These are phyloP conservation scores for Conus ventricosus DNA, from an alignment of 1,140 invertebrate genomes.

Conservation along the genomic window DNA sequence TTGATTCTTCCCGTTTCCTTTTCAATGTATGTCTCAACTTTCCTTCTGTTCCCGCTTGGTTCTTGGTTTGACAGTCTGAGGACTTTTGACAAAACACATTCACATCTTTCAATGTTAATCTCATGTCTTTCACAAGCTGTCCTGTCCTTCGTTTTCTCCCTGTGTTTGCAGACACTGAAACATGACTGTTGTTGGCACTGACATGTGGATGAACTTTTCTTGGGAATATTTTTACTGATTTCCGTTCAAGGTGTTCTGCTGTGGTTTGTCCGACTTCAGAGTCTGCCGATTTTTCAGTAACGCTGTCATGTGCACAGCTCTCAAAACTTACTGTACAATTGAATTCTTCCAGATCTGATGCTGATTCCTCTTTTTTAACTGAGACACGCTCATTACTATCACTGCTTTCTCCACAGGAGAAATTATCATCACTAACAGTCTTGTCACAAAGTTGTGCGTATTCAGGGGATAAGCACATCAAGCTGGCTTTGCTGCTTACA, in stretches of 20 bases:
- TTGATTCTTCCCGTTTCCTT: background rate
- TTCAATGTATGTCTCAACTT: background rate
- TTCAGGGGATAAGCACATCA: too few species aligned
- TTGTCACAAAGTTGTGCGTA: too few species aligned
- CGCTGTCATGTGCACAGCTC: background rate
- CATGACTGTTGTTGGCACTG: background rate
- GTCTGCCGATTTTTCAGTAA: background rate
- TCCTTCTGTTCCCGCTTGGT: background rate
- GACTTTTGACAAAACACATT: too few species aligned
- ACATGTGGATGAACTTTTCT: background rate
- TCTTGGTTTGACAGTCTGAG: background rate
- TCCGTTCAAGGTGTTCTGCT: background rate
- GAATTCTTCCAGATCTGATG: background rate
- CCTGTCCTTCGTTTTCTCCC: background rate
- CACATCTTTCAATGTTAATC: background rate
- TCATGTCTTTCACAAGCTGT: background rate
- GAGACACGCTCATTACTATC: too few species aligned
- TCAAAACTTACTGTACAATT: slow-evolving; percentile 14
- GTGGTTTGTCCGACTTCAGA: background rate
- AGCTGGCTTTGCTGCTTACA: background rate
- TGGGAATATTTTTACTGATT: background rate
- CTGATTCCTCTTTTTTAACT: background rate
- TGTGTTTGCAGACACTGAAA: background rate
- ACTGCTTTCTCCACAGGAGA: background rate
- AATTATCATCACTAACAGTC: background rate